Base-by-base conservation (phyloP, 2,797 vertebrate genomes). In the Pterois miles region DNA sequence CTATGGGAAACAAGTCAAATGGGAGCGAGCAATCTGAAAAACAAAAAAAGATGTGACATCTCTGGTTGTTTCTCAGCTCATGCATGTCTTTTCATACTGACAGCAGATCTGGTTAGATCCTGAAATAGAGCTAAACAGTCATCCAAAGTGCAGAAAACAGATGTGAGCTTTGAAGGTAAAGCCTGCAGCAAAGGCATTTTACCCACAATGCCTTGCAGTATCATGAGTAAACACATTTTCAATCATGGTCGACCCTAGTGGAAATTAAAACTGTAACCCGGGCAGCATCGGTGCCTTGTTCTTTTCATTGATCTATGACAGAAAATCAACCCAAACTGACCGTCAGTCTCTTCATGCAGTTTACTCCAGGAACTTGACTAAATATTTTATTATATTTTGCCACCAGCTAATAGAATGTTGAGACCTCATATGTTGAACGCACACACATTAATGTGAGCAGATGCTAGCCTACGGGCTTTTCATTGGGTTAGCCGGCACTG, bases 391-490 rank as follows among this genome's bases (percentile, higher is more conserved):
- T 50, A 16, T 68, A 73, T 52, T 11, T 60, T 52, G 52, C 46
- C 57, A 77, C 33, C n/a, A 66, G 64, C 18, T 71, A 22, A 4
- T 13, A 48, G 27, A 13, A 33, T 63, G 72, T n/a, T 52, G 13
- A 69, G 65, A 78, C 4, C 34, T 20, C 43, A 23, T 46, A 40
- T 46, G 38, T 60, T 25, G 10, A 71, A 46, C 62, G 56, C 60
- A 57, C 60, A 64, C 71, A 71, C 68, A 48, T 67, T 66, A 69
- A 72, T 4, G 57, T 2, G 68, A 78, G 82, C 89, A 84, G 65
- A 86, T 78, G 82, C 71, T 74, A 65, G 82, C 88, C 86, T 33
- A n/a, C 65, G 33, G 86, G 83, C 89, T 81, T 74, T 62, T 87
- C 77, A 80, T 60, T 57, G 83, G 71, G 78, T 87, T 74, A 82